Evolutionary conservation across 2,888 invertebrate species (phyloP).

Genomic region (Lasioglossum vierecki): DNA sequence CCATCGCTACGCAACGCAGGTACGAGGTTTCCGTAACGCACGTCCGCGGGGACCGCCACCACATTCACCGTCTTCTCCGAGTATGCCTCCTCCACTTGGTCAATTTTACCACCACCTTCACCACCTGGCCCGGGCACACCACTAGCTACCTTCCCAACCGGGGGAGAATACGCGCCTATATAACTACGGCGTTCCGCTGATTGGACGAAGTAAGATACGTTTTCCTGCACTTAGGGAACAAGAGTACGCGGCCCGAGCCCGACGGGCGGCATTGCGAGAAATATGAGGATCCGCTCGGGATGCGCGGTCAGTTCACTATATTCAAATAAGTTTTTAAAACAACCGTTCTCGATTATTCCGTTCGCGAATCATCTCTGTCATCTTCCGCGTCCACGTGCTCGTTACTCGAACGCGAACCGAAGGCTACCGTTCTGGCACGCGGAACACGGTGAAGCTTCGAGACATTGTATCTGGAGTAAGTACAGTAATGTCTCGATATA

Average conservation of each 20-base stretch:
- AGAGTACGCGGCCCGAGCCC: constrained; percentile 79
- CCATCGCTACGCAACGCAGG: constrained; percentile 49
- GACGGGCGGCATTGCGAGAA: constrained; percentile 79
- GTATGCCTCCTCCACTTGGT: constrained; percentile 53
- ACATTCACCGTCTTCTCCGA: constrained; percentile 46
- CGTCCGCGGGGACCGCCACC: constrained; percentile 41
- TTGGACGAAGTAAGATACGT: constrained; percentile 83
- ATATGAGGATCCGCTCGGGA: constrained; percentile 83
- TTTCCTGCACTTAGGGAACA: constrained; percentile 81
- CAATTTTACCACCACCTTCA: constrained; percentile 65
- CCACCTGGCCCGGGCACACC: constrained; percentile 65
- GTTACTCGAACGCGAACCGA: not conserved
- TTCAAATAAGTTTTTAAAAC: not conserved
- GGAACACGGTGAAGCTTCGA: not conserved
- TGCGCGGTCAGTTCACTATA: constrained; percentile 80
- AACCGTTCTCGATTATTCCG: not conserved
- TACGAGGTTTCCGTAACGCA: constrained; percentile 44
- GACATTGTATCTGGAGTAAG: constrained; percentile 24
- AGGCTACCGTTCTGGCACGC: not conserved
- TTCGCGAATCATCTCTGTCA: not conserved
- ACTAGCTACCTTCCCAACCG: constrained; percentile 53
- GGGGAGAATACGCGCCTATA: constrained; percentile 83
- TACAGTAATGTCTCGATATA: constrained; percentile 18
- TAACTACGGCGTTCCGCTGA: constrained; percentile 83
- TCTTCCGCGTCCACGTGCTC: not conserved